Evolutionary conservation across 53 echinoderm and acorn worm genomes (phyloP).

Genomic region (Holothuria scabra): DNA sequence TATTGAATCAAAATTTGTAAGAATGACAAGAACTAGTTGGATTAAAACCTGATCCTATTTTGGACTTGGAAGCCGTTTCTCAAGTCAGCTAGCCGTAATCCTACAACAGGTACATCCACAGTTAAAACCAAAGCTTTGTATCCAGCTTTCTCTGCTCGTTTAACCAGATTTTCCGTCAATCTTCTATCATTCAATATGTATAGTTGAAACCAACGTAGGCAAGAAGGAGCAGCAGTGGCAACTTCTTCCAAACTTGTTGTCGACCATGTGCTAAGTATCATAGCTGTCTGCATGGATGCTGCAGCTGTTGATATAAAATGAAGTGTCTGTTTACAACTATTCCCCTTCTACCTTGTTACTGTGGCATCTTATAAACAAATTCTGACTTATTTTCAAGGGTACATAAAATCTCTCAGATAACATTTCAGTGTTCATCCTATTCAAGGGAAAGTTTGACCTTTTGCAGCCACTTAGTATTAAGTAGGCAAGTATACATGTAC

Average conservation of each 20-base stretch:
- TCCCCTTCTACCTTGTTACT: no score
- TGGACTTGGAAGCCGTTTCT: slow-evolving; percentile 26
- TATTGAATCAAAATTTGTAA: no score
- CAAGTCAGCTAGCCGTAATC: slow-evolving; percentile 15
- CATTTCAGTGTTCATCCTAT: no score
- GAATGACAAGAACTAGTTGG: no score
- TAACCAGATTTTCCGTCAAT: slow-evolving; percentile 39
- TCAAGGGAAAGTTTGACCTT: no score
- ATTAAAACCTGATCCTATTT: slow-evolving; percentile 12
- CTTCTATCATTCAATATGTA: slow-evolving; percentile 54
- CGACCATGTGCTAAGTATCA: slow-evolving; percentile 65
- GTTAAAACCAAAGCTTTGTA: slow-evolving; percentile 37
- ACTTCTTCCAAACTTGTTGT: slow-evolving; percentile 35
- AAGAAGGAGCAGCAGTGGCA: slow-evolving; percentile 43
- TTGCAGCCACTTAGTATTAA: no score
- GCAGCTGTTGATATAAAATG: slow-evolving; percentile 48
- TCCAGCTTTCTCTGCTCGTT: slow-evolving; percentile 48
- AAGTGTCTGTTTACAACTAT: neutral
- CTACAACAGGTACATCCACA: slow-evolving; percentile 25
- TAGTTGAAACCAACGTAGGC: slow-evolving; percentile 70
- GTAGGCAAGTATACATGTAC: no score
- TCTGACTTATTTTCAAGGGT: no score
- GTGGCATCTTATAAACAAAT: no score
- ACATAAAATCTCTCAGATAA: no score
- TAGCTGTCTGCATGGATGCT: slow-evolving; percentile 56